These are phyloP conservation scores for Hypocryptadius cinnamomeus DNA, from an alignment of 2,113 vertebrate species.

Conservation along the genomic window DNA sequence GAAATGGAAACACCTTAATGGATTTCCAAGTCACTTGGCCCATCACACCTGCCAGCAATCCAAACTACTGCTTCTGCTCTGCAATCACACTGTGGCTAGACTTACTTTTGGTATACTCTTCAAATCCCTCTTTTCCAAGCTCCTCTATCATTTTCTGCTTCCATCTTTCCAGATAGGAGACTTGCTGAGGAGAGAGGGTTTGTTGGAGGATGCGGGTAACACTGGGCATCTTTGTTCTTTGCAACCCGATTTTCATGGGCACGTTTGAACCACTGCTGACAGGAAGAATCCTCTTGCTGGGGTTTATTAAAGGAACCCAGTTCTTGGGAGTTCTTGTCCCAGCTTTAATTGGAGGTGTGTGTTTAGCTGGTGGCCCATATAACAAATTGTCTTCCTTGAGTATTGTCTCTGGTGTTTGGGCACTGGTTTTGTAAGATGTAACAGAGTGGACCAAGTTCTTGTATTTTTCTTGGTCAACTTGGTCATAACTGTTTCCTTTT, in stretches of 20 bases:
- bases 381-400: conserved; percentile 75
- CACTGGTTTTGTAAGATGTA: conserved; percentile 68
- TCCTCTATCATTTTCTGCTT: conserved; percentile 82
- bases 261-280: not conserved
- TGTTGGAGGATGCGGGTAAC: conserved; percentile 88
- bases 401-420: conserved; percentile 77
- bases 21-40: not conserved
- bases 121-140: conserved; percentile 89
- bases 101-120: conserved; percentile 83
- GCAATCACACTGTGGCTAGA: not conserved
- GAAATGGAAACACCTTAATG: not conserved
- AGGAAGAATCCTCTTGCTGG: conserved; percentile 27
- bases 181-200: conserved; percentile 82
- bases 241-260: conserved; percentile 71
- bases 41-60: fast-evolving
- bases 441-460: conserved; percentile 80
- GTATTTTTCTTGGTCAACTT: conserved; percentile 81
- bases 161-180: conserved; percentile 87
- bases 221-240: conserved; percentile 68
- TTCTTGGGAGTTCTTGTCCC: conserved; percentile 54
- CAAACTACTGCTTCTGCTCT: not conserved
- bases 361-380: conserved; percentile 76
- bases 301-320: conserved; percentile 73
- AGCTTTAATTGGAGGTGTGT: conserved; percentile 6
- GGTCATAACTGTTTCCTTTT: conserved; percentile 73